phyloP scores from a whole-genome alignment of 2,797 vertebrate genomes.

The Microcaecilia unicolor region DNA sequence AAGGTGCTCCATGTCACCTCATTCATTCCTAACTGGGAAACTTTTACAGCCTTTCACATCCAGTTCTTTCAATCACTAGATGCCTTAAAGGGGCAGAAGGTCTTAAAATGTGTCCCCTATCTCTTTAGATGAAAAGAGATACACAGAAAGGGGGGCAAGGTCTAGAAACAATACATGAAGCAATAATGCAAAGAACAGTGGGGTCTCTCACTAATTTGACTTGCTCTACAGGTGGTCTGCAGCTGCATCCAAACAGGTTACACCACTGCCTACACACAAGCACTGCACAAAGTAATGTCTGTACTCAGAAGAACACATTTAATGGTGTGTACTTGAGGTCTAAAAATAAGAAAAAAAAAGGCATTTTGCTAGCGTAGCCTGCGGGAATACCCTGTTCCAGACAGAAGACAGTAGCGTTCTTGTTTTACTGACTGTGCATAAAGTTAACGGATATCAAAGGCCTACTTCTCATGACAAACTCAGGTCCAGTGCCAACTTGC shows the following conservation, averaged over 20 bases:
- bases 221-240: slow-evolving; percentile 91
- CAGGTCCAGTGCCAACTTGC: slow-evolving; percentile 66
- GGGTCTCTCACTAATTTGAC: slow-evolving; percentile 87
- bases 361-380: slow-evolving; percentile 68
- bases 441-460: slow-evolving; percentile 72
- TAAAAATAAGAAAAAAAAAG: slow-evolving; percentile 77
- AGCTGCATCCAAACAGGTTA: slow-evolving; percentile 88
- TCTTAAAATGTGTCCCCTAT: slow-evolving; percentile 49
- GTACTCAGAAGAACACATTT: slow-evolving; percentile 64
- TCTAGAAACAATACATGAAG: slow-evolving; percentile 63
- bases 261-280: slow-evolving; percentile 52
- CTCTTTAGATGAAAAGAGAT: slow-evolving; percentile 52
- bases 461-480: slow-evolving; percentile 76
- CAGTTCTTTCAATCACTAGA: slow-evolving; percentile 51
- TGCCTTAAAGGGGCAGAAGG: slow-evolving; percentile 60
- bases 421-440: slow-evolving; percentile 69
- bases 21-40: slow-evolving; percentile 40
- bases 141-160: slow-evolving; percentile 46
- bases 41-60: slow-evolving; percentile 49
- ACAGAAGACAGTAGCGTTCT: slow-evolving; percentile 79
- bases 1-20: slow-evolving; percentile 24
- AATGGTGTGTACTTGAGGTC: slow-evolving; percentile 65
- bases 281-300: slow-evolving; percentile 58
- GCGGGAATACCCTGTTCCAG: slow-evolving; percentile 70
- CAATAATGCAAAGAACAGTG: slow-evolving; percentile 77